Base-by-base conservation (phyloP, 2,888 invertebrate species). In the Xanthia togata region DNA sequence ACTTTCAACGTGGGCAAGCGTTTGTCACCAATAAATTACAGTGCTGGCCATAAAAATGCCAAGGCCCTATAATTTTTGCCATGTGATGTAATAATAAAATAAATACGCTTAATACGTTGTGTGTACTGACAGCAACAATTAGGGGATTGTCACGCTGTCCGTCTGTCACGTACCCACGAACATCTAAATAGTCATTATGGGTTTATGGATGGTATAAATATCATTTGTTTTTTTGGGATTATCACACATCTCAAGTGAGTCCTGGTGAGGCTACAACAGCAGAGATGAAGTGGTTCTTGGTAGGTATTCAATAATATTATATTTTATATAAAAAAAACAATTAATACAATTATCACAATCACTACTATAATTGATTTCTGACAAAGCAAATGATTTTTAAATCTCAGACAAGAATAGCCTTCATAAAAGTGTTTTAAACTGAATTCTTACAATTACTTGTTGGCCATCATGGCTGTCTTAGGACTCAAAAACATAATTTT, bases 161-260 rank as follows among this genome's bases (percentile, higher is more conserved):
- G 87, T 89, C 91, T 92, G 92, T 95, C 95, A 95, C 95, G 95
- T 94, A 87, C 83, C 78, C 88, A 78, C 75, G 79, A 81, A 83
- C 70, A 80, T 85, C 82, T 91, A 90, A 87, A 90, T 87, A 88
- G 91, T 90, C 83, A 93, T 94, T 93, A 93, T 88, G 87, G 86
- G 89, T 86, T 90, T 91, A 92, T 93, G 91, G 90, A 87, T 90
- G 91, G 93, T 96, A 96, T 96, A 95, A 93, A 96, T 95, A 94
- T 87, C 84, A 90, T 91, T 91, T 91, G 75, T 91, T 92, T 88
- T 87, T 88, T 90, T 82, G 86, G 85, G 88, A 84, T 89, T 83
- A 90, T 88, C 94, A 94, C 93, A 95, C 90, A 93, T 91, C 92
- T 90, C 90, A 84, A 88, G 84, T 88, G 89, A 79, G 82, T 92